phyloP scores from a whole-genome alignment of 2,797 vertebrate species.

The Myripristis jacobus region DNA sequence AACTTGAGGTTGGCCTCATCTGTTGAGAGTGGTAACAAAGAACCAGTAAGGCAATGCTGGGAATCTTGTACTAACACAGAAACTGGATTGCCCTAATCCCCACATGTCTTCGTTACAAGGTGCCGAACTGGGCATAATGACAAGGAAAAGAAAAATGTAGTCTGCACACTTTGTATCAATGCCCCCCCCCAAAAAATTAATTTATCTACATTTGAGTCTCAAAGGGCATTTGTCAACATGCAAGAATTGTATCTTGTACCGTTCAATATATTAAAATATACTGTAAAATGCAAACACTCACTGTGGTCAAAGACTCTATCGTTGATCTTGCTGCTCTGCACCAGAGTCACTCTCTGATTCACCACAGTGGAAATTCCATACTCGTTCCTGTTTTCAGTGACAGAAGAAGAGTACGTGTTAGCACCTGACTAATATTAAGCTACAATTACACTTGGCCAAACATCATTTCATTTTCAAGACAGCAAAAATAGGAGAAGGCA shows the following conservation, averaged over 20 bases:
- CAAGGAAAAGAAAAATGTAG: too few species aligned
- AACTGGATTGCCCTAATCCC: too few species aligned
- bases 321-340: slow-evolving; percentile 87
- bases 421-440: not conserved
- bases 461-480: too few species aligned
- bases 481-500: not conserved
- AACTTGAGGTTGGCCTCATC: slow-evolving; percentile 71
- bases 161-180: too few species aligned
- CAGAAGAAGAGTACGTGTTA: slow-evolving; percentile 12
- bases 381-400: slow-evolving; percentile 78
- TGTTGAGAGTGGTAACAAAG: slow-evolving; percentile 55
- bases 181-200: too few species aligned
- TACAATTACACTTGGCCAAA: too few species aligned
- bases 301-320: slow-evolving; percentile 87
- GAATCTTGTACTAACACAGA: not conserved
- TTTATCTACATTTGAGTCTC: too few species aligned
- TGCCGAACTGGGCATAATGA: too few species aligned
- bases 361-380: slow-evolving; percentile 87
- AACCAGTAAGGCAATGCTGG: not conserved
- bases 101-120: too few species aligned
- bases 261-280: not conserved
- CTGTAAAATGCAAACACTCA: slow-evolving; percentile 65
- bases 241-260: too few species aligned
- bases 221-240: too few species aligned
- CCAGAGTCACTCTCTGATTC: slow-evolving; percentile 90